Evolutionary conservation across 2,113 vertebrate genomes (phyloP).

Genomic region (Aleadryas rufinucha): DNA sequence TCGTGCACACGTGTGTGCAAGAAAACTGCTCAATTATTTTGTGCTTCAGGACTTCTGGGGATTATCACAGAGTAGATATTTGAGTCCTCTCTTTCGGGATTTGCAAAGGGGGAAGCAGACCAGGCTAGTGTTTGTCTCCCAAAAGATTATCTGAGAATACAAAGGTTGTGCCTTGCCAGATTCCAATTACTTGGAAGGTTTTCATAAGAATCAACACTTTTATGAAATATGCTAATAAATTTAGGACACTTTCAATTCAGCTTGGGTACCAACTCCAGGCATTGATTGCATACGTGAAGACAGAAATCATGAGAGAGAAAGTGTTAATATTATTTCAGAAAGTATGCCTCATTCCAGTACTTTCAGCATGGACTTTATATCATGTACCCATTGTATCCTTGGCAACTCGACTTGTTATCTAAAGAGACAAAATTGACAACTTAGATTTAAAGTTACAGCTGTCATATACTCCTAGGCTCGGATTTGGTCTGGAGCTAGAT

Average conservation of each 20-base stretch:
- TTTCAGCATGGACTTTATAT: constrained; percentile 41
- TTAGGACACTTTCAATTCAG: not conserved
- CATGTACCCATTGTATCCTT: constrained; percentile 41
- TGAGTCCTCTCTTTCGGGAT: not conserved
- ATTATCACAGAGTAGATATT: not conserved
- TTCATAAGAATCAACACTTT: not conserved
- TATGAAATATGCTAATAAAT: not conserved
- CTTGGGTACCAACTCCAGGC: not conserved
- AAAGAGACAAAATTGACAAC: constrained; percentile 35
- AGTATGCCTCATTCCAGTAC: not conserved
- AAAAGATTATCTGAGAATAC: not conserved
- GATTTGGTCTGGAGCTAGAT: not conserved
- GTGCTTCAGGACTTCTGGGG: not conserved
- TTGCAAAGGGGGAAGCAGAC: not conserved
- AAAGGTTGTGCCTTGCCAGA: not conserved
- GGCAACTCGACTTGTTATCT: constrained; percentile 37
- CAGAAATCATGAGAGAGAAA: not conserved
- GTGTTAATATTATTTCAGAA: constrained; percentile 11
- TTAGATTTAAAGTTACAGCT: constrained; percentile 42
- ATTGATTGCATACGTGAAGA: not conserved
- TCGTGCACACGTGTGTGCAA: fast-evolving
- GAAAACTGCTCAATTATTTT: not conserved
- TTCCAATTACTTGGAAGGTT: not conserved
- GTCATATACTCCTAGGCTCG: not conserved
- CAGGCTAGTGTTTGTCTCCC: not conserved